Evolutionary conservation across 2,888 invertebrate species (phyloP).

Genomic region (Plagiodera versicolora): DNA sequence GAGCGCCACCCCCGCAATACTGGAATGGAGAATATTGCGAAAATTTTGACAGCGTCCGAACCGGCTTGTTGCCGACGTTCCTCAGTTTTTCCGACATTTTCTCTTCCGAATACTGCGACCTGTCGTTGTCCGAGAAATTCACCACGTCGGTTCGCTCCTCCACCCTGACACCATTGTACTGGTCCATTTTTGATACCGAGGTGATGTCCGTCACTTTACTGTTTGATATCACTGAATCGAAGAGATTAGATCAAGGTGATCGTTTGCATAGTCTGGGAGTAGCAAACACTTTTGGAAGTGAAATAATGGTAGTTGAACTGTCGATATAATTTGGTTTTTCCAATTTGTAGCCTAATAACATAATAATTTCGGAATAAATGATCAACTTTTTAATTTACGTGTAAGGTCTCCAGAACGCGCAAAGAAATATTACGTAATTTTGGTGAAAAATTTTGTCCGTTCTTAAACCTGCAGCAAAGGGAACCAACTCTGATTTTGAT

Average conservation of each 20-base stretch:
- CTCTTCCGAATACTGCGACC: constrained; percentile 29
- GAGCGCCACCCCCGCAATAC: constrained; percentile 13
- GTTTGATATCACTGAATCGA: constrained; percentile 20
- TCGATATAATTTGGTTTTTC: too few species aligned
- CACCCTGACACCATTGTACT: constrained; percentile 36
- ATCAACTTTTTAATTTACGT: too few species aligned
- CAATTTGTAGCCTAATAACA: too few species aligned
- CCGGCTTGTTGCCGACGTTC: constrained; percentile 28
- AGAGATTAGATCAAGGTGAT: not conserved
- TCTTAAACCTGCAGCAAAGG: too few species aligned
- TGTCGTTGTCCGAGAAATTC: constrained; percentile 28
- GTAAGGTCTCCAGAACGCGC: too few species aligned
- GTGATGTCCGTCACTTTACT: constrained; percentile 45
- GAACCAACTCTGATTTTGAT: too few species aligned
- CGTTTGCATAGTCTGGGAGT: too few species aligned
- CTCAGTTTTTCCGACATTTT: constrained; percentile 32
- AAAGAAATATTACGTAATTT: too few species aligned
- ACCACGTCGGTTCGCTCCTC: constrained; percentile 40
- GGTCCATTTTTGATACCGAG: constrained; percentile 36
- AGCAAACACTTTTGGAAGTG: too few species aligned
- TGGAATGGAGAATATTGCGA: constrained; percentile 39
- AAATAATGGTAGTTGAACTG: too few species aligned
- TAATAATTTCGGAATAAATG: too few species aligned
- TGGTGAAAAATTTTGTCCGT: too few species aligned
- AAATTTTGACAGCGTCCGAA: constrained; percentile 35